These are phyloP conservation scores for Rattus rattus DNA, from an alignment of 2,113 vertebrate species.

Conservation along the genomic window DNA sequence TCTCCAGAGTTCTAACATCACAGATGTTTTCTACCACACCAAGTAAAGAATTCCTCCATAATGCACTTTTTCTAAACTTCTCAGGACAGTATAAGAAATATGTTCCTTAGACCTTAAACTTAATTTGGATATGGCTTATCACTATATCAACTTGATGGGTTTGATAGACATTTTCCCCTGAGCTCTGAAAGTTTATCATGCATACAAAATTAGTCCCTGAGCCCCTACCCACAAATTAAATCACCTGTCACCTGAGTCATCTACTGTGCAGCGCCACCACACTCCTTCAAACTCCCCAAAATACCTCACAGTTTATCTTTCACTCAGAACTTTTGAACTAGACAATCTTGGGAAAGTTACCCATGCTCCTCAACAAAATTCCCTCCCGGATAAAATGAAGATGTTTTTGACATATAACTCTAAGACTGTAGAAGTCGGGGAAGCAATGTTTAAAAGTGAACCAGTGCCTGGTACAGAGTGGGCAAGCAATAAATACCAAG, in stretches of 20 bases:
- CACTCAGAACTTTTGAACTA: neutral
- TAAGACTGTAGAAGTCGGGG: neutral
- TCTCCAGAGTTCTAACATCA: neutral
- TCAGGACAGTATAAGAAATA: neutral
- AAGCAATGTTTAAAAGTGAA: neutral
- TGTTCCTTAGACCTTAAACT: neutral
- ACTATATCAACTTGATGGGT: neutral
- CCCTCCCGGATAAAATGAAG: neutral
- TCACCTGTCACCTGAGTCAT: neutral
- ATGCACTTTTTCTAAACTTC: neutral
- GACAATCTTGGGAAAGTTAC: neutral
- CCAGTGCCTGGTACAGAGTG: neutral
- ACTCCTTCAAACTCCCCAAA: constrained; percentile 5
- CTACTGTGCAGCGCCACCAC: neutral
- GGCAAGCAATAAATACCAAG: neutral
- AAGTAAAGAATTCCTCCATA: neutral
- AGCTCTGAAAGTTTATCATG: neutral
- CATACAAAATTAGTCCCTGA: neutral
- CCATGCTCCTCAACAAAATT: neutral
- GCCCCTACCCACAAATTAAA: neutral
- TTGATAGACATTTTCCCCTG: neutral
- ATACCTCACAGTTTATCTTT: constrained; percentile 1
- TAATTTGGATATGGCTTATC: neutral
- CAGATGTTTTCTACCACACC: neutral
- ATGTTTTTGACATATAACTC: neutral